Conservation (phyloP, 2,888 invertebrate species). For the Gymnocheta viridis region DNA sequence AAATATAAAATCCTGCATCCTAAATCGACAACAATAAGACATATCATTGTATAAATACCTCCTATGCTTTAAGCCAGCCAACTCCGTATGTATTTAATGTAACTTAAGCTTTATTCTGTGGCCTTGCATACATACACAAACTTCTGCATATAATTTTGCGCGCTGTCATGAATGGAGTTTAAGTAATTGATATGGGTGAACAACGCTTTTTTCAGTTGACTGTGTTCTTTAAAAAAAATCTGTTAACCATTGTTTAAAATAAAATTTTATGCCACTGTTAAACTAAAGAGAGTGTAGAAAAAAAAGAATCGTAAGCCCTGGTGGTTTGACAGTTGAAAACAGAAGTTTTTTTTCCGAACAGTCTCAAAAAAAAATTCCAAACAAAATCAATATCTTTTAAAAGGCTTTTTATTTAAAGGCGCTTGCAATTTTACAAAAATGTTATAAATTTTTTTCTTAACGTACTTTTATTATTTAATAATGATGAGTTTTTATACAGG, state of each 20-base stretch:
- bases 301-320: constrained; percentile 46
- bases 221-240: constrained; percentile 35
- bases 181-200: constrained; percentile 81
- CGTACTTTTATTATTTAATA: constrained; percentile 47
- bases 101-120: constrained; percentile 55
- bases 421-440: constrained; percentile 69
- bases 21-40: constrained; percentile 69
- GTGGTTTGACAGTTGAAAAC: constrained; percentile 68
- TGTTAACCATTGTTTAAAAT: constrained; percentile 68
- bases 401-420: constrained; percentile 72
- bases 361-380: constrained; percentile 6
- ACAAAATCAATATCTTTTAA: constrained; percentile 37
- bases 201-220: constrained; percentile 44
- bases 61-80: constrained; percentile 28
- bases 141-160: constrained; percentile 69
- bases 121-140: constrained; percentile 11
- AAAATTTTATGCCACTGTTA: constrained; percentile 60
- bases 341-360: constrained; percentile 34
- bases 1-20: constrained; percentile 67
- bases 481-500: constrained; percentile 34
- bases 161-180: constrained; percentile 78
- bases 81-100: constrained; percentile 45
- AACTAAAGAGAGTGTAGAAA: constrained; percentile 32
- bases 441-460: constrained; percentile 50
- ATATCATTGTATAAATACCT: constrained; percentile 69